Base-by-base conservation (phyloP, 2,888 invertebrate species). In the Magallana nippona region DNA sequence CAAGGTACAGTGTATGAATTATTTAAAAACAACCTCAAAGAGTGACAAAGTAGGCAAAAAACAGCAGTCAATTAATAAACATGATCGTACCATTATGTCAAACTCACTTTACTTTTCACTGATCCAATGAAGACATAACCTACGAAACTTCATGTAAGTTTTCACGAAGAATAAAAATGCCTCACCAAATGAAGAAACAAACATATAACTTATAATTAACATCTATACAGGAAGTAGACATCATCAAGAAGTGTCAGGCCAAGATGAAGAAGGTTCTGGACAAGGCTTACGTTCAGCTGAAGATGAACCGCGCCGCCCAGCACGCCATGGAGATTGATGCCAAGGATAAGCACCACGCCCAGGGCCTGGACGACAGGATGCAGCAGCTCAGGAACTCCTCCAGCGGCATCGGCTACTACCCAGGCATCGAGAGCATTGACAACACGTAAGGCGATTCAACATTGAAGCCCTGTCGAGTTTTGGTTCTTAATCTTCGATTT, bases 281-380 rank as follows among this genome's bases (percentile, higher is more conserved):
- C 88, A 97, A 94, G 88, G 94, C 94, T 15, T 89, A 91, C 82
- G 90, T 93, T 86, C 96, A 96, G 94, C 94, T 95, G 90, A 93
- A 91, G 86, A 91, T 94, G 92, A 91, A 94, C 89, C 91, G 94
- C 55, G 93, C 94, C 10, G 93, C 94, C 15, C 93, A 94, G 92
- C 97, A 98, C 94, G 96, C 97, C 93, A 95, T 98, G 86, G 98
- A 98, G 95, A 96, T 97, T 0, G 98, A 98, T 94, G 96, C 98
- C 89, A 96, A 96, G 85, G 97, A 97, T 94, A 98, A 98, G 95
- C 97, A 98, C 94, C 96, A 97, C 85, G 97, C 98, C 17, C 95
- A 94, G 87, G 89, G 88, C 55, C 88, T 94, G 57, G 94, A 94
- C 85, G 94, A 94, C 87, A 90, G 93, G 63, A 94, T 94, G 92